Percentiles rank a stretch among this genome's conserved stretches.
phyloP scores from a whole-genome alignment of 2,113 vertebrate genomes.

The Geothlypis trichas region DNA sequence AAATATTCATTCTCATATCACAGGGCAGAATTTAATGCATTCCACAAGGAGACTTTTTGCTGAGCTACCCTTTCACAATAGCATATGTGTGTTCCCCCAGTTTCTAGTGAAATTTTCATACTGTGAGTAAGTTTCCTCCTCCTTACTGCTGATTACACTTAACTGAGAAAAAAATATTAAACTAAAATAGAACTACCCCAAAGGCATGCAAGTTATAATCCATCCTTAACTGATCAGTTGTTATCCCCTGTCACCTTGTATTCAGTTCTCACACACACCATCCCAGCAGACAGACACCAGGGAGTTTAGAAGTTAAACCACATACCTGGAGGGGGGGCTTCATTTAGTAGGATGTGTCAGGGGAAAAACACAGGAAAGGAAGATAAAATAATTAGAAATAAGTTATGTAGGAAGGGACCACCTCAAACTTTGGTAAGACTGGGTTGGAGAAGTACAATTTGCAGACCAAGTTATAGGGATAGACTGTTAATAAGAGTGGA shows the following conservation, averaged over 20 bases:
- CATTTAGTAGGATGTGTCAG: conserved; percentile 67
- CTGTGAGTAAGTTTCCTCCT: background rate
- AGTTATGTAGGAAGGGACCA: conserved; percentile 47
- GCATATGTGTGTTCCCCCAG: background rate
- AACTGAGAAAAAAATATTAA: background rate
- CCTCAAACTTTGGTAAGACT: conserved; percentile 28
- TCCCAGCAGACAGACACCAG: background rate
- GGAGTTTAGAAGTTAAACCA: conserved; percentile 67
- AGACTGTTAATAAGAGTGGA: background rate
- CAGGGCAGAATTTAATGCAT: background rate
- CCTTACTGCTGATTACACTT: background rate
- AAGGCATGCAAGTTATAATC: conserved; percentile 14
- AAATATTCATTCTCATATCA: background rate
- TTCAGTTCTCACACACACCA: background rate
- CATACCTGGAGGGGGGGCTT: conserved; percentile 69
- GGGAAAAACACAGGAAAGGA: conserved; percentile 51
- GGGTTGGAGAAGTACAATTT: background rate
- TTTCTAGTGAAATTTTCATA: background rate
- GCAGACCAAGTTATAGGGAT: background rate
- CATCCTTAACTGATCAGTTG: background rate
- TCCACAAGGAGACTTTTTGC: background rate
- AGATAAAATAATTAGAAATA: conserved; percentile 63
- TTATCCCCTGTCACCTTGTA: background rate
- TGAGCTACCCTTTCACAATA: background rate
- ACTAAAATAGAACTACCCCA: background rate